phyloP scores from a whole-genome alignment of 2,797 vertebrate genomes.

The Bradypodion ventrale region DNA sequence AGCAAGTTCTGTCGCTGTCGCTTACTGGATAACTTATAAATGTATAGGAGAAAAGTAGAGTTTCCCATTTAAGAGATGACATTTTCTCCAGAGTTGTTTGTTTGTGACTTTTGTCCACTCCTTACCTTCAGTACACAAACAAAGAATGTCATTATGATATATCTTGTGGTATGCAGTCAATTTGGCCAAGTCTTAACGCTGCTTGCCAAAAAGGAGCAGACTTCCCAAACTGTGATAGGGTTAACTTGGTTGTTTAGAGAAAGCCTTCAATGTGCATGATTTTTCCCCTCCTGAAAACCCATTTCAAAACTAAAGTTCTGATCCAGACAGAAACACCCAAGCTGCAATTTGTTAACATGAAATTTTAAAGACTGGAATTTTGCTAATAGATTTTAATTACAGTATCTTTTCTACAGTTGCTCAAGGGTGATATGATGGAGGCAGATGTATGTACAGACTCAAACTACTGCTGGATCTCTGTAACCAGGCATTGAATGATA shows the following conservation, averaged over 20 bases:
- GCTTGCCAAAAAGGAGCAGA: not conserved
- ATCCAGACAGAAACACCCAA: not conserved
- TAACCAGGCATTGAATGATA: not conserved
- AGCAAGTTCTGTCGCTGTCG: not conserved
- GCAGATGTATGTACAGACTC: not conserved
- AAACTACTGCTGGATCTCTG: not conserved
- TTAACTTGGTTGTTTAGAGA: not conserved
- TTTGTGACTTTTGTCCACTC: not conserved
- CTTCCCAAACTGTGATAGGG: not conserved
- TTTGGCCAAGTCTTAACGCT: not conserved
- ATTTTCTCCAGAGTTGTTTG: not conserved
- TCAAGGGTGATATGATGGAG: not conserved
- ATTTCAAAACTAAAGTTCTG: not conserved
- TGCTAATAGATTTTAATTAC: not conserved
- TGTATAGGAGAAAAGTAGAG: not conserved
- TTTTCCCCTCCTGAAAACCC: not conserved
- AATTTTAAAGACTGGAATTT: not conserved
- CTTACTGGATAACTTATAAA: not conserved
- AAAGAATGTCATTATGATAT: not conserved
- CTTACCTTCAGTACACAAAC: not conserved
- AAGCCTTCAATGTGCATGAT: not conserved
- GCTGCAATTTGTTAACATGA: not conserved
- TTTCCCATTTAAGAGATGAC: not conserved
- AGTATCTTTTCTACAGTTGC: not conserved
- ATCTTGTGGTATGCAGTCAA: not conserved